phyloP scores from a whole-genome alignment of 2,113 vertebrate genomes.

The Ammodytes marinus region DNA sequence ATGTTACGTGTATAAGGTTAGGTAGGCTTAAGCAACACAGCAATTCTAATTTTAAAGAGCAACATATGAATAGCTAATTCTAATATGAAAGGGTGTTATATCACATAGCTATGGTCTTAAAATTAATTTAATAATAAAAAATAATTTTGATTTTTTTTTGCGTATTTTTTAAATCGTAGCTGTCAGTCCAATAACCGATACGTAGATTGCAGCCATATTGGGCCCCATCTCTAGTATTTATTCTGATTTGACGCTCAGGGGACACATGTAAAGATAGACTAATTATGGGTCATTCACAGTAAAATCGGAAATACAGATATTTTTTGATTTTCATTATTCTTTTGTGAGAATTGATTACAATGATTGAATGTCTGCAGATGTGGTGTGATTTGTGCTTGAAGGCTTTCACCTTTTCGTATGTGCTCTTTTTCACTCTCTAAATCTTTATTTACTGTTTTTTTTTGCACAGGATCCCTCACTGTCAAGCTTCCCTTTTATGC shows the following conservation, averaged over 20 bases:
- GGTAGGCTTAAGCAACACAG: too few relatives aligned
- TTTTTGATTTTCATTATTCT: conserved; percentile 8
- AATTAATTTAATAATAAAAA: too few relatives aligned
- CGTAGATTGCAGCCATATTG: too few relatives aligned
- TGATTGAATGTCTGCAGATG: conserved; percentile 9
- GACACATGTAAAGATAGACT: background rate
- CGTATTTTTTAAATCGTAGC: too few relatives aligned
- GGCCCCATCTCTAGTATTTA: too few relatives aligned
- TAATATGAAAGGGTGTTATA: too few relatives aligned
- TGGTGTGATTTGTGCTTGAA: conserved; percentile 30
- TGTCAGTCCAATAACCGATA: too few relatives aligned
- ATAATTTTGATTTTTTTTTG: too few relatives aligned
- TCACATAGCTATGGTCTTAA: too few relatives aligned
- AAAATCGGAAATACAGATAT: background rate
- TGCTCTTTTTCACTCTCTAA: conserved; percentile 27
- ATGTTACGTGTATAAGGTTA: too few relatives aligned
- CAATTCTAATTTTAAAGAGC: too few relatives aligned
- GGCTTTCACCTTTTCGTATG: conserved; percentile 18
- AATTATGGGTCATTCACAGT: background rate
- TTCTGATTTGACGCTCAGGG: background rate
- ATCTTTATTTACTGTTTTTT: conserved; percentile 48
- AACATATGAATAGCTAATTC: too few relatives aligned
- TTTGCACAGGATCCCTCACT: conserved; percentile 43
- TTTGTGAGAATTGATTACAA: conserved; percentile 18
- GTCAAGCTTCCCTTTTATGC: conserved; percentile 28